These are phyloP conservation scores for Neostethus bicornis DNA, from an alignment of 2,797 vertebrate species.

Conservation along the genomic window DNA sequence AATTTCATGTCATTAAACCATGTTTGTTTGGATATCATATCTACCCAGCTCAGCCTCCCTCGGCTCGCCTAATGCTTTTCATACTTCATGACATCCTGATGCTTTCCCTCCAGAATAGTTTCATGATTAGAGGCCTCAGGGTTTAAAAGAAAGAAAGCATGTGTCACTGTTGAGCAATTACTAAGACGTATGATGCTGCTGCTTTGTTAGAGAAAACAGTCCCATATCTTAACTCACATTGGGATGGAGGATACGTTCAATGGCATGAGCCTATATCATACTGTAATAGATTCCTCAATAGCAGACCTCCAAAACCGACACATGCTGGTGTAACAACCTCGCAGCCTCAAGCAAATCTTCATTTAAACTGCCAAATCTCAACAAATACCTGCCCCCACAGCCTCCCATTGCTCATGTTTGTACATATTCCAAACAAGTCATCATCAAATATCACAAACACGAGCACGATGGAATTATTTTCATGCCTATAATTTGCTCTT, in stretches of 20 bases:
- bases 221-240: slow-evolving; percentile 21
- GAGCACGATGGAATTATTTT: slow-evolving; percentile 25
- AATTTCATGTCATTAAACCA: background rate
- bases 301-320: slow-evolving; percentile 27
- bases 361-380: slow-evolving; percentile 42
- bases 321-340: slow-evolving; percentile 33
- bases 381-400: slow-evolving; percentile 17
- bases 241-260: slow-evolving; percentile 8
- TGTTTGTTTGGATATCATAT: background rate
- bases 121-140: slow-evolving; percentile 8
- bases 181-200: slow-evolving; percentile 8
- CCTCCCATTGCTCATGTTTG: slow-evolving; percentile 18
- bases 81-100: background rate
- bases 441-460: slow-evolving; percentile 24
- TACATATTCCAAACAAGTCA: slow-evolving; percentile 44
- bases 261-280: slow-evolving; percentile 7
- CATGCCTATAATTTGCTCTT: no score
- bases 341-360: slow-evolving; percentile 39
- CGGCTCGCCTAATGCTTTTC: background rate
- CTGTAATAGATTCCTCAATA: slow-evolving; percentile 15
- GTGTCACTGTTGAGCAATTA: slow-evolving; percentile 12
- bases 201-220: slow-evolving; percentile 4
- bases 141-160: slow-evolving; percentile 8
- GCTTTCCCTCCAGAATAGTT: slow-evolving; percentile 2
- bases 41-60: background rate